Evolutionary conservation across 2,113 vertebrate genomes (phyloP), one percentile per base, ranked within the genome.

Genomic region (Cromileptes altivelis): DNA sequence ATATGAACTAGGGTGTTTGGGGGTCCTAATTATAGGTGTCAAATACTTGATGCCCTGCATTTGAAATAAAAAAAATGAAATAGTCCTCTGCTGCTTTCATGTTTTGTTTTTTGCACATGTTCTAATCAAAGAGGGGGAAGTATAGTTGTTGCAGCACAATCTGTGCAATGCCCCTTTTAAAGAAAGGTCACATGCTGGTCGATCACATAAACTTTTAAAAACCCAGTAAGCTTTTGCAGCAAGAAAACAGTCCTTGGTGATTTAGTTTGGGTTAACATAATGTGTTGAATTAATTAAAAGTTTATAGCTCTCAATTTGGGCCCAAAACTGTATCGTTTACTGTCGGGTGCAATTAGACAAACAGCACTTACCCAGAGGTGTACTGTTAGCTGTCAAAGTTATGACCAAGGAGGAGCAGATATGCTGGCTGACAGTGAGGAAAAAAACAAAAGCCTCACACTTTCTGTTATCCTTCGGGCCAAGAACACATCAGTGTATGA

Each of bases 311-410:
- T 69, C 64, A 75, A 19, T 79, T 79, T 62, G 37, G 33, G 56
- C 49, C 27, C 40, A 21, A 45, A 52, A 72, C 67, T 30, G 47
- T 65, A 82, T 70, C 4, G 52, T 73, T 45, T 65, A 57, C 62
- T 77, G 61, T 23, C 8, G 40, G 62, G 49, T 23, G 25, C 75
- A 75, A 64, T 82, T 52, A 85, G 76, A 88, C 62, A 82, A 82
- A 78, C 37, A 63, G 80, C 49, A 37, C 27, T 73, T 50, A 81
- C 75, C 47, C 77, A 75, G 84, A 86, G 77, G 63, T 60, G 70
- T 12, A 19, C 70, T 84, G 67, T n/a, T 73, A 65, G 56, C 25
- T 70, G 61, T 83, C 82, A 86, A 65, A 77, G 73, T 75, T 83
- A 81, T 63, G 82, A 64, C 61, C 68, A 3, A 76, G 33, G 55